Evolutionary conservation across 2,888 invertebrate genomes (phyloP).

Genomic region (Zaprionus obscuricornis): DNA sequence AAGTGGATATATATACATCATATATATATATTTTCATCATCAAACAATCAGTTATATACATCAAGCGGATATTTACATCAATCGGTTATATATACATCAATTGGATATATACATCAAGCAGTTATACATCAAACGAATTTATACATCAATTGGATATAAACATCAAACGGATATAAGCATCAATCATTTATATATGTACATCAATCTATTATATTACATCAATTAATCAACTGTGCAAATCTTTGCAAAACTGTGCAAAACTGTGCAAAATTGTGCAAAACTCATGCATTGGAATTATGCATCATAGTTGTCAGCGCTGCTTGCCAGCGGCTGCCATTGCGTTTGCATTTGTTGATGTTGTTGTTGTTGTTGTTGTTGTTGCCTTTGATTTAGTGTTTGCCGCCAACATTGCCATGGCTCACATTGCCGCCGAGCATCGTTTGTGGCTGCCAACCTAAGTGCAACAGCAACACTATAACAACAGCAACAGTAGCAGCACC

Average conservation of each 20-base stretch:
- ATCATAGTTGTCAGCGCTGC: constrained; percentile 36
- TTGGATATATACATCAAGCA: too few relatives aligned
- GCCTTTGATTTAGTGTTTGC: not conserved
- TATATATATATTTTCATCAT: too few relatives aligned
- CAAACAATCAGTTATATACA: too few relatives aligned
- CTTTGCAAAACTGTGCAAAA: too few relatives aligned
- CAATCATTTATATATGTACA: not conserved
- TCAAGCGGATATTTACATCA: too few relatives aligned
- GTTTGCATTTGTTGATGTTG: not conserved
- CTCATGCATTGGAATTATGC: constrained; percentile 26
- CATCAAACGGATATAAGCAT: too few relatives aligned
- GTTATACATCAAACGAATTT: not conserved
- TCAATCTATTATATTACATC: not conserved
- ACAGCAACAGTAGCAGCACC: constrained; percentile 3
- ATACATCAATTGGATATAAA: too few relatives aligned
- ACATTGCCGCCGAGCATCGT: constrained; percentile 26
- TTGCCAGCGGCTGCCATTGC: constrained; percentile 34
- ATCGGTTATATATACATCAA: too few relatives aligned
- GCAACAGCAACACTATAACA: constrained; percentile 6
- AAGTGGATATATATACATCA: too few relatives aligned
- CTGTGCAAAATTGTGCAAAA: constrained; percentile 4
- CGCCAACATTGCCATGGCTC: constrained; percentile 1
- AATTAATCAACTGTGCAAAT: too few relatives aligned
- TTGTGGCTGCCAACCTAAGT: constrained; percentile 48
- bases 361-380: not conserved